These are phyloP conservation scores for Ectropis grisescens DNA, from an alignment of 1,140 invertebrate genomes.

Conservation along the genomic window DNA sequence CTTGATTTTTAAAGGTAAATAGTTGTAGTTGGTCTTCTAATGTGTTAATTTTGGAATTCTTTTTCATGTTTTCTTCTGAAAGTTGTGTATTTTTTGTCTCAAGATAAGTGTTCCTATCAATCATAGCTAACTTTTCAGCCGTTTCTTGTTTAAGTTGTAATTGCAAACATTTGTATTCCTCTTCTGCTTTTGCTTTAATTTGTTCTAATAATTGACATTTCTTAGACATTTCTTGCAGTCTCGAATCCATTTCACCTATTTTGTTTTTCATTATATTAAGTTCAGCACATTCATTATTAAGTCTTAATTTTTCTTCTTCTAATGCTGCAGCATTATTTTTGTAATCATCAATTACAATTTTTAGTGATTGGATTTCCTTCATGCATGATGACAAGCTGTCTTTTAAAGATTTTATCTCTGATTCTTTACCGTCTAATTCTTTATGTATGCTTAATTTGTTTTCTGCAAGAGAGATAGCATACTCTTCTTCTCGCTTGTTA, in stretches of 20 bases:
- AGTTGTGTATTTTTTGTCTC: constrained; percentile 55
- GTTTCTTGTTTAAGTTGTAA: constrained; percentile 66
- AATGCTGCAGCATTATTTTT: constrained; percentile 53
- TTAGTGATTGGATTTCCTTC: constrained; percentile 56
- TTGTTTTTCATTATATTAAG: constrained; percentile 39
- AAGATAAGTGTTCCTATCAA: constrained; percentile 63
- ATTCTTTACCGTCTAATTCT: constrained; percentile 82
- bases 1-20: constrained; percentile 13
- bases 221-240: constrained; percentile 39
- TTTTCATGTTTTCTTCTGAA: constrained; percentile 54
- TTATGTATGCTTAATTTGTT: constrained; percentile 86
- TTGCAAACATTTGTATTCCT: constrained; percentile 62
- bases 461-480: constrained; percentile 82
- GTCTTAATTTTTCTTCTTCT: constrained; percentile 47
- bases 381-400: constrained; percentile 50
- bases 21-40: constrained; percentile 41
- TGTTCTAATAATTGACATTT: constrained; percentile 40
- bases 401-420: constrained; percentile 74
- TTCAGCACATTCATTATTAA: constrained; percentile 46
- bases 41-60: constrained; percentile 44
- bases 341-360: constrained; percentile 54
- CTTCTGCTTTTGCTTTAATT: constrained; percentile 39
- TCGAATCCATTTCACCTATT: constrained; percentile 39
- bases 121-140: constrained; percentile 63
- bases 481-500: constrained; percentile 82